Conservation (phyloP, 1,140 invertebrate species). For the Achatina immaculata region DNA sequence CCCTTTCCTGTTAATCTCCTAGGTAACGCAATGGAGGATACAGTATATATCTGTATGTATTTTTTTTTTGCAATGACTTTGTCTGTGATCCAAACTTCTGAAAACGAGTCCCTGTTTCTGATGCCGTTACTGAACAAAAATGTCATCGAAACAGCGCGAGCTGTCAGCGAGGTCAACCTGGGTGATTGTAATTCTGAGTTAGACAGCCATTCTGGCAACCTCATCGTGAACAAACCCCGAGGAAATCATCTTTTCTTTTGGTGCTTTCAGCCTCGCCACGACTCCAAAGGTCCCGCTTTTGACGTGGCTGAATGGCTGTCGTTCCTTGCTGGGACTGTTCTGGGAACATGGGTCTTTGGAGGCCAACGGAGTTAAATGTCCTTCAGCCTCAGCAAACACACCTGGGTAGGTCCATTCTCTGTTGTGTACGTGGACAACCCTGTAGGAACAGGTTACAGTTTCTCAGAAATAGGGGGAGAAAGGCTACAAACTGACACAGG, state of each 20-base stretch:
- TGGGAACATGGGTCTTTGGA: background rate
- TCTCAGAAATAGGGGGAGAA: background rate
- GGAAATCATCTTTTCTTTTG: slow-evolving; percentile 6
- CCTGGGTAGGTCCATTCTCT: background rate
- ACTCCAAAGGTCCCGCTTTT: background rate
- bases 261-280: background rate
- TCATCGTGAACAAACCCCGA: background rate
- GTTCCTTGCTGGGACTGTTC: background rate
- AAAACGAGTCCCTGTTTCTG: too few relatives aligned
- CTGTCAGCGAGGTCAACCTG: too few relatives aligned
- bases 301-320: slow-evolving; percentile 3
- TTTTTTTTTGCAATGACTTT: too few relatives aligned
- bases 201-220: background rate
- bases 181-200: too few relatives aligned
- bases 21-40: too few relatives aligned
- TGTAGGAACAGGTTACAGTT: too few relatives aligned
- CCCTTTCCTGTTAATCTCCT: too few relatives aligned
- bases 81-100: too few relatives aligned
- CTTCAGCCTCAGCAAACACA: background rate
- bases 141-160: too few relatives aligned
- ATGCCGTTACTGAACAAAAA: too few relatives aligned
- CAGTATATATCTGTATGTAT: too few relatives aligned
- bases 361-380: background rate
- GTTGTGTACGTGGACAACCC: background rate
- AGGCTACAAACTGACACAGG: background rate